Conservation (phyloP, 2,888 invertebrate species). For the Rhogogaster chlorosoma region DNA sequence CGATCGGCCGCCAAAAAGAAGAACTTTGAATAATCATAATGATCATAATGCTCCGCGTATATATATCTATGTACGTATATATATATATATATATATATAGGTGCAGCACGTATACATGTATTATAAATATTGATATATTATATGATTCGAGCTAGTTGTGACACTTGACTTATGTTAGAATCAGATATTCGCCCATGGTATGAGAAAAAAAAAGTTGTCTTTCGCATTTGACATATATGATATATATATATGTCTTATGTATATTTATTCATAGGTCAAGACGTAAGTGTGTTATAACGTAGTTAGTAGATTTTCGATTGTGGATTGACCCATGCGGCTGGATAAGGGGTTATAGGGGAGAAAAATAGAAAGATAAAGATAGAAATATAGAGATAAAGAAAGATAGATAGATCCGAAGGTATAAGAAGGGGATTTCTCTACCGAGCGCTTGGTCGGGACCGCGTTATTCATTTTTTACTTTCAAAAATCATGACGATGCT, state of each 20-base stretch:
- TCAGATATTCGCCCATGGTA: not conserved
- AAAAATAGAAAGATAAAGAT: not conserved
- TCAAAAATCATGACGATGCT: conserved; percentile 78
- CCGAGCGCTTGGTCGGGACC: conserved; percentile 48
- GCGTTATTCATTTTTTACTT: conserved; percentile 77
- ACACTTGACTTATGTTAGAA: not conserved
- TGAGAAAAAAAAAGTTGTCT: not conserved
- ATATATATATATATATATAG: not conserved
- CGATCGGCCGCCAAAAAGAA: conserved; percentile 62
- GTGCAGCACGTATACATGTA: not conserved
- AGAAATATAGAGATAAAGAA: not conserved
- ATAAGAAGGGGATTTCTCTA: conserved; percentile 51
- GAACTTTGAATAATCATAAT: conserved; percentile 73
- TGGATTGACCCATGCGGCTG: not conserved
- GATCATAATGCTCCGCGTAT: conserved; percentile 67
- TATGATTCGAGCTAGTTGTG: not conserved
- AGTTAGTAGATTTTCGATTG: not conserved
- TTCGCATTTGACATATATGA: not conserved
- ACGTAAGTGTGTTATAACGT: not conserved
- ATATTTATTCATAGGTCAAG: not conserved
- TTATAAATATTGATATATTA: not conserved
- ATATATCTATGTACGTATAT: conserved; percentile 17
- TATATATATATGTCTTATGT: not conserved
- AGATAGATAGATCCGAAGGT: conserved; percentile 12
- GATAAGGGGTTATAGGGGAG: not conserved